Base-by-base conservation (phyloP, 2,888 invertebrate species). In the Andrena haemorrhoa region DNA sequence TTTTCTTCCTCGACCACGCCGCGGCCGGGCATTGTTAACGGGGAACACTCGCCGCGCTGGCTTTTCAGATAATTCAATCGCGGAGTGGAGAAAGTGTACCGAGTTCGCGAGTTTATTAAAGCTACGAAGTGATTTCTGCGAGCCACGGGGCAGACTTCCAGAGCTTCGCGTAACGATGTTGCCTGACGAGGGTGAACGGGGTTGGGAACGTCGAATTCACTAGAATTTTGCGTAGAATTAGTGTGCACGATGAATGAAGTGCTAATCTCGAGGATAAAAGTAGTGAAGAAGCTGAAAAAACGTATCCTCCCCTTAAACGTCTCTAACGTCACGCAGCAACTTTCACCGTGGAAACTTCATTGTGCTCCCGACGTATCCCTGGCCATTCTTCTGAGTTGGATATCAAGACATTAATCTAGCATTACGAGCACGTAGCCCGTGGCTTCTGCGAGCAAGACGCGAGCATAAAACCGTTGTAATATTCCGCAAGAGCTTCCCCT, bases 31-130 rank as follows among this genome's bases (percentile, higher is more conserved):
- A 73, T 78, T 64, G 78, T 63, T 35, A 64, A 70, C 56, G 70
- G 70, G 56, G 56, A 64, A 31, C 63, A 31, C 70, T 53, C 20
- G 10, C 63, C 61, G 47, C 20, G 5, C 2, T 3, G 60, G 33
- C 41, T 68, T 53, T 63, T 58, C 33, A 41, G 53, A 66, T 79
- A 69, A 75, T 69, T 79, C 61, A 41, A 74, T 75, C 33, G 58
- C 56, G 23, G 35, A n/a, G 56, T 26, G 56, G 56, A 23, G 56
- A 41, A 41, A 41, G 16, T 41, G 41, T 16, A 16, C 41, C 12
- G 16, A 16, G 41, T 41, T 41, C 41, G 41, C 41, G 41, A 16
- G 41, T 41, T 41, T 41, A 16, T 41, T 41, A 41, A 41, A 41
- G 41, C 41, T 41, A 16, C 41, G 16, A 16, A 41, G 16, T 41